phyloP scores from a whole-genome alignment of 2,113 vertebrate species.

The Lutjanus erythropterus region DNA sequence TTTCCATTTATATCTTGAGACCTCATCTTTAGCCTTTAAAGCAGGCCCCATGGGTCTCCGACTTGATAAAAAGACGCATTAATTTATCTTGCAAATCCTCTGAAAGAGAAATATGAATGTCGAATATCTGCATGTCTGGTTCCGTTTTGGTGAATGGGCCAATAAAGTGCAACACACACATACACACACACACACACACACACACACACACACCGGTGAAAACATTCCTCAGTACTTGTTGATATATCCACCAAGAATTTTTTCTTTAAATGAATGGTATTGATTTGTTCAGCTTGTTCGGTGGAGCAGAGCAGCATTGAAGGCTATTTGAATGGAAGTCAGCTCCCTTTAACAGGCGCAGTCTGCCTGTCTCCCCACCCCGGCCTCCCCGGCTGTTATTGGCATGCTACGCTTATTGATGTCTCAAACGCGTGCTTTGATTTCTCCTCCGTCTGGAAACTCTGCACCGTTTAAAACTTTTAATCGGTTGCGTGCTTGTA shows the following conservation, averaged over 20 bases:
- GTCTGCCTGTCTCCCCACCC: conserved; percentile 27
- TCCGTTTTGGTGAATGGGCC: conserved; percentile 34
- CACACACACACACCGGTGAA: conserved; percentile 9
- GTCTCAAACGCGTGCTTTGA: conserved; percentile 66
- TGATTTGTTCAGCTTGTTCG: conserved; percentile 70
- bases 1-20: conserved; percentile 17
- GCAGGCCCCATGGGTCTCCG: background rate
- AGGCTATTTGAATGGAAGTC: conserved; percentile 70
- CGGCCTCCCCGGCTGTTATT: conserved; percentile 51
- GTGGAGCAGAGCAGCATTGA: conserved; percentile 48
- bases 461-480: conserved; percentile 58
- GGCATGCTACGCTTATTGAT: conserved; percentile 67
- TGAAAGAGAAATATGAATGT: conserved; percentile 6
- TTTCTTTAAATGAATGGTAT: conserved; percentile 72
- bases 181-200: background rate
- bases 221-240: conserved; percentile 50
- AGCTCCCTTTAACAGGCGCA: conserved; percentile 61
- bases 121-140: conserved; percentile 20
- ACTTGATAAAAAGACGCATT: background rate
- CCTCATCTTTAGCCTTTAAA: conserved; percentile 19
- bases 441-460: conserved; percentile 58
- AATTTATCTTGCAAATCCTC: conserved; percentile 37
- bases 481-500: conserved; percentile 44
- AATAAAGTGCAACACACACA: conserved; percentile 13
- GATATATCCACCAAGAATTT: conserved; percentile 72